Base-by-base conservation (phyloP, 2,888 invertebrate genomes). In the Serrognathus titanus region DNA sequence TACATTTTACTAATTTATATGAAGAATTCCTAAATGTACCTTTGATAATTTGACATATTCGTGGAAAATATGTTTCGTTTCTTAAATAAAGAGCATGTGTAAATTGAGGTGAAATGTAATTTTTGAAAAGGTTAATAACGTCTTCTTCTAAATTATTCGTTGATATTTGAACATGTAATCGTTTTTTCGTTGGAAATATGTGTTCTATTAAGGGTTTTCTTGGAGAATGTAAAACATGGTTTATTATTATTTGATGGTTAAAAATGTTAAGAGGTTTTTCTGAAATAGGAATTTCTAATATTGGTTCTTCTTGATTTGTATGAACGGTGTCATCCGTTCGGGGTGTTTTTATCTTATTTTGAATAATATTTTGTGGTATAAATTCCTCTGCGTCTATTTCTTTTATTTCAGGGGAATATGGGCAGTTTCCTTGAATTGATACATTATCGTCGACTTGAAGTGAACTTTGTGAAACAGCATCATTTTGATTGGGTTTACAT, bases 1-100 rank as follows among this genome's bases (percentile, higher is more conserved):
- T 36, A 49, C 50, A 49, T 38, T 38, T 48, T n/a, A 35, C 36
- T 20, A 48, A 35, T 48, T 48, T 9, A n/a, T 11, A 12, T 45
- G 10, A 9, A 12, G 45, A 13, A 2, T 13, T 45, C 6, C 24
- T 47, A 35, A 31, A 35, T 16, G 16, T 11, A 39, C n/a, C n/a
- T 39, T 39, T 39, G 39, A 39, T 39, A 11, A 39, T 11, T 39
- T n/a, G 39, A 39, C 11, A 11, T 11, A 39, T 39, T 39, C 16
- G 16, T 11, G 11, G 11, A 3, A 11, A 39, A 11, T 16, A 16
- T 16, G 16, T 16, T 16, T 16, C 16, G 16, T 16, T 3, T 47
- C 24, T 47, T 3, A 47, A 47, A 12, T 47, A 47, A 10, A 47
- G 8, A 11, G 8, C 11, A 11, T 47, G 24, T 47, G 13, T 47